These are phyloP conservation scores for Aethes cnicana DNA, from an alignment of 2,888 invertebrate genomes.

Conservation along the genomic window DNA sequence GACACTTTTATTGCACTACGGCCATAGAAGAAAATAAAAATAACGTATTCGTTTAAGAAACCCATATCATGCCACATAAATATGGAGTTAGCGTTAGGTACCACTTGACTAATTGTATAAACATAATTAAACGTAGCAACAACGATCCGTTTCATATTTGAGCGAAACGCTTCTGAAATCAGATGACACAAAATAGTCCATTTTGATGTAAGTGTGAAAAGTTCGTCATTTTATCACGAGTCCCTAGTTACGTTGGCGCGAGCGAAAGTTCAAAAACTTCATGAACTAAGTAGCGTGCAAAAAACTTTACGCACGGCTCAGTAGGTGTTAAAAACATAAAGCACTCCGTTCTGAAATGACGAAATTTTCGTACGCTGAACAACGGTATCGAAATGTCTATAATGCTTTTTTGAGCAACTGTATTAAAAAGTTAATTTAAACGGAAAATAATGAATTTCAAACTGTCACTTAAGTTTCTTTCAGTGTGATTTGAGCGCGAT, in stretches of 20 bases:
- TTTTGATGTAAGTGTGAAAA: too few species aligned
- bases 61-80: slow-evolving; percentile 46
- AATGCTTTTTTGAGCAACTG: too few species aligned
- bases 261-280: too few species aligned
- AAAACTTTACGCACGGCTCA: too few species aligned
- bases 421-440: slow-evolving; percentile 14
- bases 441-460: slow-evolving; percentile 20
- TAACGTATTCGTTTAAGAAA: slow-evolving; percentile 15
- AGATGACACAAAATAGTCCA: slow-evolving; percentile 22
- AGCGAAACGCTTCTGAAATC: slow-evolving; percentile 4
- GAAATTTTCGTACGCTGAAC: too few species aligned
- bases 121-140: slow-evolving; percentile 25
- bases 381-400: too few species aligned
- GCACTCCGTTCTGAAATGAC: too few species aligned
- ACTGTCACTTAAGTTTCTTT: slow-evolving; percentile 26
- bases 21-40: slow-evolving; percentile 17
- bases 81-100: slow-evolving; percentile 64
- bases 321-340: too few species aligned
- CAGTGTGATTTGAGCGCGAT: slow-evolving; percentile 30
- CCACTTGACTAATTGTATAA: slow-evolving; percentile 41
- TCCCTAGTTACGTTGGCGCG: too few species aligned
- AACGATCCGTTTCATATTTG: slow-evolving; percentile 18
- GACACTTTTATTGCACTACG: too few species aligned
- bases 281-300: too few species aligned
- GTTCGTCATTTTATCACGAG: too few species aligned